Conservation (phyloP, 2,888 invertebrate genomes). For the Meiosimyza platycephala region DNA sequence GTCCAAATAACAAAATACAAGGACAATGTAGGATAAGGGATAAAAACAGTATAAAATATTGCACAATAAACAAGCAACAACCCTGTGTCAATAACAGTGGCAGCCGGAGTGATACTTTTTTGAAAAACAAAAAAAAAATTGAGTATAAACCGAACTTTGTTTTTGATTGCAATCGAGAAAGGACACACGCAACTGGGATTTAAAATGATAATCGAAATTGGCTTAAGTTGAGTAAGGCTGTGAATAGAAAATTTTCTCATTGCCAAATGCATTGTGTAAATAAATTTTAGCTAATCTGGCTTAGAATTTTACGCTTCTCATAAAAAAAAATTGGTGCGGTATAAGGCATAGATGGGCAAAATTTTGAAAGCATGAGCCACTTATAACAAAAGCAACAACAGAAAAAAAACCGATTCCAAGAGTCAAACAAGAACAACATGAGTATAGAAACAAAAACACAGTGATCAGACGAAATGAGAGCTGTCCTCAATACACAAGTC, state of each 20-base stretch:
- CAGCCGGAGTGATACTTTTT: not conserved
- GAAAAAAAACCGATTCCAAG: too few species aligned
- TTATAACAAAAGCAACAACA: too few species aligned
- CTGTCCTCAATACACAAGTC: too few species aligned
- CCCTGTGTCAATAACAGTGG: not conserved
- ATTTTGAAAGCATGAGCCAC: too few species aligned
- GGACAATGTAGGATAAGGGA: slow-evolving; percentile 7
- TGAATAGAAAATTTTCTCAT: slow-evolving; percentile 12
- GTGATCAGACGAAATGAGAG: too few species aligned
- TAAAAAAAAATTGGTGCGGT: too few species aligned
- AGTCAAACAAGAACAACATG: too few species aligned
- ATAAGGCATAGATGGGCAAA: too few species aligned
- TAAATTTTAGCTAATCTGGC: slow-evolving; percentile 5
- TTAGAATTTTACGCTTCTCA: slow-evolving; percentile 10
- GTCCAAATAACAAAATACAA: slow-evolving; percentile 14
- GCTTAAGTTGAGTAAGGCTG: not conserved
- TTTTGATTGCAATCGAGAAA: slow-evolving; percentile 17
- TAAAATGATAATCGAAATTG: not conserved
- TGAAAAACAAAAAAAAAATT: not conserved
- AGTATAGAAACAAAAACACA: too few species aligned
- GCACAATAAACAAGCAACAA: not conserved
- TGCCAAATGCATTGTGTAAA: slow-evolving; percentile 14
- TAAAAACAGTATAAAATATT: not conserved
- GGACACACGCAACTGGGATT: slow-evolving; percentile 21
- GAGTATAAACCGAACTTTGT: not conserved